These are phyloP conservation scores for Nycteola revayana DNA, from an alignment of 2,888 invertebrate genomes.

Conservation along the genomic window DNA sequence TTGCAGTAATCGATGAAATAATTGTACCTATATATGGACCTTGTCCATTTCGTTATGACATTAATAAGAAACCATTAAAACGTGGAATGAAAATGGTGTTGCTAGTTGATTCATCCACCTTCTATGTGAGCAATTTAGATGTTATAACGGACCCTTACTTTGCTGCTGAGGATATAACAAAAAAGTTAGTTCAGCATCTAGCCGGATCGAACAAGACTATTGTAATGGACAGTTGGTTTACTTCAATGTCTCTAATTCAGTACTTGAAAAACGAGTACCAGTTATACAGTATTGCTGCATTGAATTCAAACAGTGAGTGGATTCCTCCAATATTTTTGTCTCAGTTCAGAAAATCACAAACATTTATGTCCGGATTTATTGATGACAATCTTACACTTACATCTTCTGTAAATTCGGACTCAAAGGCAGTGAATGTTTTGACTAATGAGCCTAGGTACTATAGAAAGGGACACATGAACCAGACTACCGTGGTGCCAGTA, in stretches of 20 bases:
- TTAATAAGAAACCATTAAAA: slow-evolving; percentile 58
- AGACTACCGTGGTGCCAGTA: slow-evolving; percentile 51
- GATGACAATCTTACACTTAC: slow-evolving; percentile 53
- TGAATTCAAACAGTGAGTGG: slow-evolving; percentile 53
- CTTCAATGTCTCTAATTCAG: slow-evolving; percentile 51
- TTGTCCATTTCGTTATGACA: slow-evolving; percentile 68
- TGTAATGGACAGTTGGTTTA: slow-evolving; percentile 67
- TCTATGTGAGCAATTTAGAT: slow-evolving; percentile 69
- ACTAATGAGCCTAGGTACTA: slow-evolving; percentile 64
- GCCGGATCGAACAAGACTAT: slow-evolving; percentile 56
- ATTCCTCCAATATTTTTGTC: slow-evolving; percentile 65
- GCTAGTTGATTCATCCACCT: slow-evolving; percentile 63
- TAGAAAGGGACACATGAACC: slow-evolving; percentile 48
- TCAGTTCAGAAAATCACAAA: slow-evolving; percentile 46
- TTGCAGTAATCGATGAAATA: slow-evolving; percentile 67
- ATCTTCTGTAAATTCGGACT: slow-evolving; percentile 55
- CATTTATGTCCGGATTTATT: slow-evolving; percentile 59
- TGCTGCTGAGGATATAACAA: slow-evolving; percentile 53
- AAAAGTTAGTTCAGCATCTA: slow-evolving; percentile 62
- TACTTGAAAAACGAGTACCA: slow-evolving; percentile 50
- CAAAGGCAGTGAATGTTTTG: slow-evolving; percentile 57
- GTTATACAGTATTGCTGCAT: slow-evolving; percentile 55
- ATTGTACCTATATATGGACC: slow-evolving; percentile 68
- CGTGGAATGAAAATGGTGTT: slow-evolving; percentile 66
- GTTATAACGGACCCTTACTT: slow-evolving; percentile 66